phyloP scores from a whole-genome alignment of 2,888 invertebrate genomes.

The Eristalis tenax region DNA sequence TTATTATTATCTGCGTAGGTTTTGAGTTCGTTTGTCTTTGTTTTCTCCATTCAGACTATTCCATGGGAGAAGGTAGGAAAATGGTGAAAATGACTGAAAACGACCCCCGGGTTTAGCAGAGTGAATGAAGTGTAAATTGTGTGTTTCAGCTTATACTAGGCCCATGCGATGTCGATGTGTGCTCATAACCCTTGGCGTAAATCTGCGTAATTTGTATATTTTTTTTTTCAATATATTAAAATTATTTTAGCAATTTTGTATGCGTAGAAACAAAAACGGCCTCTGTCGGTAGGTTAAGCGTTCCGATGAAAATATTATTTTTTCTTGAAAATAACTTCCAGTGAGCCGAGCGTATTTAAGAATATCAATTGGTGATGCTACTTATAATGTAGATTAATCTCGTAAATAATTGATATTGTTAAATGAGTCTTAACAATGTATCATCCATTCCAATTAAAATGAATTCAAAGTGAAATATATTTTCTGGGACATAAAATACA shows the following conservation, averaged over 20 bases:
- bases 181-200: slow-evolving; percentile 66
- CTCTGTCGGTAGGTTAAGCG: slow-evolving; percentile 67
- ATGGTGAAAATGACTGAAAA: not conserved
- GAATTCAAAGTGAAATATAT: slow-evolving; percentile 54
- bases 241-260: slow-evolving; percentile 47
- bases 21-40: slow-evolving; percentile 49
- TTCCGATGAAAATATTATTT: slow-evolving; percentile 17
- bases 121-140: slow-evolving; percentile 36
- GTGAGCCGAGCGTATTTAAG: slow-evolving; percentile 45
- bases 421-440: slow-evolving; percentile 45
- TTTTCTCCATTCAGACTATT: not conserved
- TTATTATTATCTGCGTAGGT: slow-evolving; percentile 37
- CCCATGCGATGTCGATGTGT: slow-evolving; percentile 42
- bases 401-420: slow-evolving; percentile 40
- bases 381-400: not conserved
- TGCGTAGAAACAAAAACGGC: slow-evolving; percentile 52
- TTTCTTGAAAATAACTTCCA: slow-evolving; percentile 26
- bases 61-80: slow-evolving; percentile 6
- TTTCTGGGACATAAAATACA: slow-evolving; percentile 6
- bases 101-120: slow-evolving; percentile 2
- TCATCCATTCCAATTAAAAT: slow-evolving; percentile 56
- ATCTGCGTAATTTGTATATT: slow-evolving; percentile 62
- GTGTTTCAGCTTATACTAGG: slow-evolving; percentile 14
- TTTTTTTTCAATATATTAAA: slow-evolving; percentile 42
- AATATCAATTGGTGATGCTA: slow-evolving; percentile 34